Evolutionary conservation across 2,797 vertebrate species (phyloP).

Genomic region (Orientallactaga sibirica): DNA sequence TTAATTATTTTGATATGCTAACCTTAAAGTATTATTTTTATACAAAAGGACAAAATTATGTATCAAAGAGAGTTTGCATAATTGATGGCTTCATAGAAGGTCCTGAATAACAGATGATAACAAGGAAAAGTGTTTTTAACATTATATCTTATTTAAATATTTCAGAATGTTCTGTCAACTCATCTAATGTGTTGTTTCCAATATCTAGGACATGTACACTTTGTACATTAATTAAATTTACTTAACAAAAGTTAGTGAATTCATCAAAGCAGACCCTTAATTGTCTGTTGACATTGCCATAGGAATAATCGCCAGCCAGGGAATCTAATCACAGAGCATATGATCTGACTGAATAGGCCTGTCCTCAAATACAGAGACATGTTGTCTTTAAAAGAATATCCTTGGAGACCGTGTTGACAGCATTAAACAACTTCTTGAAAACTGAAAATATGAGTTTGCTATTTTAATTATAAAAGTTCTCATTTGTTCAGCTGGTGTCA

Average conservation of each 20-base stretch:
- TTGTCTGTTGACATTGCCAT: neutral
- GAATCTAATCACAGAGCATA: neutral
- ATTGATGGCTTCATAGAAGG: neutral
- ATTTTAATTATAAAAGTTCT: slow-evolving; percentile 35
- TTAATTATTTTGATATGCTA: slow-evolving; percentile 2
- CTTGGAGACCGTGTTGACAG: neutral
- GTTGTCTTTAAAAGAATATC: neutral
- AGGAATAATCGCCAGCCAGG: neutral
- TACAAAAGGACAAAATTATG: neutral
- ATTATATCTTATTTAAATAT: slow-evolving; percentile 40
- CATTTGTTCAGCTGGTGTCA: neutral
- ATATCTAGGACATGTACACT: neutral
- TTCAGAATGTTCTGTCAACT: neutral
- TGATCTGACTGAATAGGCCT: neutral
- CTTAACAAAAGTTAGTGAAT: neutral
- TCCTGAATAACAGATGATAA: neutral
- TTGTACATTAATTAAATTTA: neutral
- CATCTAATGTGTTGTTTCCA: neutral
- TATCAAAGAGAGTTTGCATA: neutral
- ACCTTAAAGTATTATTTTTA: neutral
- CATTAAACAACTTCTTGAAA: neutral
- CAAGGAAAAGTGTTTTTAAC: neutral
- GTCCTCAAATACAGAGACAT: neutral
- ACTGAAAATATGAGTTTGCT: neutral
- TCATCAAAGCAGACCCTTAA: neutral